Evolutionary conservation across 2,113 vertebrate species (phyloP), one percentile per base, ranked within the genome.

Genomic region (Speoplatyrhinus poulsoni): DNA sequence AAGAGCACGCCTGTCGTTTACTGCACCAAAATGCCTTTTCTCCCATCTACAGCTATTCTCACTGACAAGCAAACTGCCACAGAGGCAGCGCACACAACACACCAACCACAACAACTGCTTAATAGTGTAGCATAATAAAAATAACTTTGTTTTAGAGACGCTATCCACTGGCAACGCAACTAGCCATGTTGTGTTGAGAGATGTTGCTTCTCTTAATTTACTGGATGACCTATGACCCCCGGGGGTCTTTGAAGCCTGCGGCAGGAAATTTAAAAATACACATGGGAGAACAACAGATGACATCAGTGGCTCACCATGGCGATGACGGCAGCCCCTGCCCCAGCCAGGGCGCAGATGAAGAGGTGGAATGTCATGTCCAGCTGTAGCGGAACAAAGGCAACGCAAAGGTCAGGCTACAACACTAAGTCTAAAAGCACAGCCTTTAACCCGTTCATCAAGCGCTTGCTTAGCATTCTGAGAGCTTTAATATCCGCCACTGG

Each of bases 341-440:
- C 97, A 63, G 98, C 96, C 71, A 99, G 95, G 3, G 98, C 96
- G 73, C 98, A 97, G 62, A 99, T 97, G 85, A 98, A 99, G 90
- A 99, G 93, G 90, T 99, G 97, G 89, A 99, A 99, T 4, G 98
- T 99, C 97, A 99, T 97, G 77, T 99, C 95, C 86, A 99, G 91
- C 98, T 99, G 92, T 2, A 83, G 77, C 32, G 48, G 6, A 69
- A 68, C 76, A 46, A 85, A 76, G 75, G 46, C 36, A 66, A 32
- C 77, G 10, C 33, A 69, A 16, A 59, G 6, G 12, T 77, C 46
- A 70, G 9, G 52, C 62, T 12, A 15, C 48, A 60, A 3, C 53
- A 26, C 26, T 26, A 26, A n/a, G n/a, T 9, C 1, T 2, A 1
- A 2, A 19, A 0, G 1, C 1, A 1, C 41, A 36, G 63, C 13